Percentiles rank a stretch among this genome's conserved stretches.
Evolutionary conservation across 2,113 vertebrate species (phyloP).

Genomic region (Spermophilus dauricus): DNA sequence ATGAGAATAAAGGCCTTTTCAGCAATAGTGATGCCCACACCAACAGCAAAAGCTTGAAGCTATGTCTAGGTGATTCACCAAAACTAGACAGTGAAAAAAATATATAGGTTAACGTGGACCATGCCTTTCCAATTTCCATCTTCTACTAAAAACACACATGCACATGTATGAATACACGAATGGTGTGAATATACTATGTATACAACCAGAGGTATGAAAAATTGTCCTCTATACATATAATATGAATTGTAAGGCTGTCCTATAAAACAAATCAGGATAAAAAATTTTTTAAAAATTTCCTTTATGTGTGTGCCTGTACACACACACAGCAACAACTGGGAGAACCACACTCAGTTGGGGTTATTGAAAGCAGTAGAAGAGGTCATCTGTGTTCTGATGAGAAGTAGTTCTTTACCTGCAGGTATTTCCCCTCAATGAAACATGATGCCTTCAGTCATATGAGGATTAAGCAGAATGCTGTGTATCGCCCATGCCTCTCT

Average conservation of each 20-base stretch:
- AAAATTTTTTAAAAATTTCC: no score
- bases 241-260: no score
- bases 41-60: background rate
- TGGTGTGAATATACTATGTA: no score
- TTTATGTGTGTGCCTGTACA: background rate
- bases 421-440: background rate
- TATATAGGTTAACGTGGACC: background rate
- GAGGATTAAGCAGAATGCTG: background rate
- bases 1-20: background rate
- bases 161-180: background rate
- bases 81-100: conserved; percentile 18
- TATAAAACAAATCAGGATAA: no score
- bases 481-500: background rate
- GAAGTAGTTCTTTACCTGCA: background rate
- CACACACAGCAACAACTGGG: background rate
- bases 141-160: background rate
- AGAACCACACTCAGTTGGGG: background rate
- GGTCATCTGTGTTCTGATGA: background rate
- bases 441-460: no score
- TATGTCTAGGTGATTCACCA: background rate
- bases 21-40: background rate
- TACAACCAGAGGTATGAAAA: no score
- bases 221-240: no score
- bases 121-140: background rate
- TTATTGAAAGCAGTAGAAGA: background rate